A percentile compares a stretch with the other conserved stretches of the same genome.
Evolutionary conservation across 1,140 invertebrate species (phyloP).

Genomic region (Mizuhopecten yessoensis): DNA sequence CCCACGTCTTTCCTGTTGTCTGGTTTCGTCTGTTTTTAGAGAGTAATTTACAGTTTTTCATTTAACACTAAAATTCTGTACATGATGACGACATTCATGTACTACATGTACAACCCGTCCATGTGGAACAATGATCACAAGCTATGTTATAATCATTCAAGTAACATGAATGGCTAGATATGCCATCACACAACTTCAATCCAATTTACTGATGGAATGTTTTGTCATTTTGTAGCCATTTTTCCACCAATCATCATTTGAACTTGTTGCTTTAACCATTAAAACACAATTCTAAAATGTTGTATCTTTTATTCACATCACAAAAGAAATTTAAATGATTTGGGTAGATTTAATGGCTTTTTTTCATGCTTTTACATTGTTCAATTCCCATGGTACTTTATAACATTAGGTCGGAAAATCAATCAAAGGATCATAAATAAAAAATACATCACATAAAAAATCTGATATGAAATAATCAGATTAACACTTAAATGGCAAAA

Average conservation of each 20-base stretch:
- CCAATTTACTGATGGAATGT: slow-evolving; percentile 2
- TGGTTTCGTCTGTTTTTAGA: neutral
- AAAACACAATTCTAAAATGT: neutral
- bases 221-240: neutral
- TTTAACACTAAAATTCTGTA: no score
- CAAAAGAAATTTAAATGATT: neutral
- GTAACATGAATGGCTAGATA: neutral
- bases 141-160: neutral
- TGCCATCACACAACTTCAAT: neutral
- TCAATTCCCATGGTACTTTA: neutral
- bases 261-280: slow-evolving; percentile 16
- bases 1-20: neutral
- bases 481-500: no score
- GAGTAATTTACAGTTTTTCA: no score
- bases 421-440: neutral
- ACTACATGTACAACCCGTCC: neutral
- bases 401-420: neutral
- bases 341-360: neutral
- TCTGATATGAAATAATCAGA: no score
- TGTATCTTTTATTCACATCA: neutral
- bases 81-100: no score
- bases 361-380: neutral
- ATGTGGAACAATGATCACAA: neutral
- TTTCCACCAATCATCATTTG: neutral
- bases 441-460: no score